These are phyloP conservation scores for Osmerus eperlanus DNA, from an alignment of 2,113 vertebrate species.

Conservation along the genomic window DNA sequence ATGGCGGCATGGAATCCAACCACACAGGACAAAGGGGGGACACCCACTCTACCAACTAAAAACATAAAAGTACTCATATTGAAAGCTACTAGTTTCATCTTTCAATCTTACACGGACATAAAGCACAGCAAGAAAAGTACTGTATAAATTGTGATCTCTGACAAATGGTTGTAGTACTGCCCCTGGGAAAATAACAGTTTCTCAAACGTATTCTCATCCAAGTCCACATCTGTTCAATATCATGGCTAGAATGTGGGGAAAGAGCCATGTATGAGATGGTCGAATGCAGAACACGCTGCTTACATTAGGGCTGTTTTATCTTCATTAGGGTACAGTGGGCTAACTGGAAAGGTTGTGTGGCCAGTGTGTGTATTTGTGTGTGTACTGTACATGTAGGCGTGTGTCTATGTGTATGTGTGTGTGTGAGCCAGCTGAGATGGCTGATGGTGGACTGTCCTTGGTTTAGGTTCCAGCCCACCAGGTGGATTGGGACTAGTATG, in stretches of 20 bases:
- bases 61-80: too few relatives aligned
- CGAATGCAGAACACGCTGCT: constrained; percentile 54
- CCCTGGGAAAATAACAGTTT: constrained; percentile 23
- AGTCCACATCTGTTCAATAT: constrained; percentile 62
- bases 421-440: neutral
- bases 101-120: too few relatives aligned
- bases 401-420: neutral
- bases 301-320: constrained; percentile 34
- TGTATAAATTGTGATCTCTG: too few relatives aligned
- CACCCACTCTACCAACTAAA: too few relatives aligned
- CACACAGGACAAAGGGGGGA: too few relatives aligned
- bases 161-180: constrained; percentile 14
- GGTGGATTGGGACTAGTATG: constrained; percentile 24
- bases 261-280: constrained; percentile 30
- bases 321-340: constrained; percentile 41
- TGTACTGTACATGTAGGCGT: neutral
- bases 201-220: constrained; percentile 35
- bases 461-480: constrained; percentile 28
- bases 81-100: too few relatives aligned
- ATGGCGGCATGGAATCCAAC: too few relatives aligned
- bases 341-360: constrained; percentile 44
- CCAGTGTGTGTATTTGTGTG: constrained; percentile 18
- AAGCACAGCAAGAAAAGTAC: too few relatives aligned
- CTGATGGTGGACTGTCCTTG: constrained; percentile 25
- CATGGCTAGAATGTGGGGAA: constrained; percentile 42